Base-by-base conservation (phyloP, 2,113 vertebrate species). In the Pica pica region DNA sequence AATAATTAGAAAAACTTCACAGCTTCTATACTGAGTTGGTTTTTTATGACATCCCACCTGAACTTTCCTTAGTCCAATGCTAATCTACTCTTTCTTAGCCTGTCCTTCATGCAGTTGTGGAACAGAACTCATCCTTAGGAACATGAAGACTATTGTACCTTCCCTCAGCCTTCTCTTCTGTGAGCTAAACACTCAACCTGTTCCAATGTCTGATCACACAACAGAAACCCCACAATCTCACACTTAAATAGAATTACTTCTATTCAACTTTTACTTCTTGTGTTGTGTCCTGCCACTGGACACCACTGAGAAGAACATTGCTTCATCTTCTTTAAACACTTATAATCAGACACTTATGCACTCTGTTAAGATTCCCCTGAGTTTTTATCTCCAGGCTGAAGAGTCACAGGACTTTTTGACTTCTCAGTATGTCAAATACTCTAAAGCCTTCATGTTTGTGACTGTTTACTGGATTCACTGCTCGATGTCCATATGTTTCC, bases 21-120 rank as follows among this genome's bases (percentile, higher is more conserved):
- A 19, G 4, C 2, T 64, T 73, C 21, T 60, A 2, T 16, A 27
- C 0, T 7, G 71, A 0, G 0, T 57, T 53, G 4, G 0, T 23
- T 65, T 82, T 71, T 85, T 49, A 39, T 71, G 35, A 46, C 2
- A 55, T 33, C 20, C 17, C 63, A 1, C 7, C 3, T 53, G 28
- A 85, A 59, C 20, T 13, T 94, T 78, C 9, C 18, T 90, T 59
- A 21, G 21, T 44, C 12, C 13, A 63, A 1, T 35, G 39, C 1
- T 75, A 69, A 9, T 17, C 11, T 71, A 4, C 22, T 42, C 3
- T 50, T 83, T 76, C 21, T 4, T 68, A 35, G 7, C 49, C 31
- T 59, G 12, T 55, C 28, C 5, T 65, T 61, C 4, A 1, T 37
- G 7, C 0, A 2, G 15, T 7, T 20, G 13, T 22, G 70, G 21